A percentile compares a stretch with the other conserved stretches of the same genome.
Conservation (phyloP, 2,797 vertebrate genomes). For the Peromyscus aztecus region DNA sequence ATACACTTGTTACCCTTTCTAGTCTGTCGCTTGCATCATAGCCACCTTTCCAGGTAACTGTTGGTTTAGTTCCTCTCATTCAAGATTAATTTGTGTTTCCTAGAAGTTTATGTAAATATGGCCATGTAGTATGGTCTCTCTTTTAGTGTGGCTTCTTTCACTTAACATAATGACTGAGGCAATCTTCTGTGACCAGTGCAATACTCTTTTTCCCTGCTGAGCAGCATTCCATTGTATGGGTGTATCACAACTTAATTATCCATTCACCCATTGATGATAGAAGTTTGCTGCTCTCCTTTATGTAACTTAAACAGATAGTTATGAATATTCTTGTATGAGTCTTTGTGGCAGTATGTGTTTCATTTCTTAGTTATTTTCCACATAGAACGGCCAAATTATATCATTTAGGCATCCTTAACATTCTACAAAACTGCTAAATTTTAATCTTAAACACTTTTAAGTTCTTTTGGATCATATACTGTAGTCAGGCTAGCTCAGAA, state of each 20-base stretch:
- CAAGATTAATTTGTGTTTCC: not conserved
- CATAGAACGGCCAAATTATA: not conserved
- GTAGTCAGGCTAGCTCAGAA: not conserved
- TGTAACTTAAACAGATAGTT: slow-evolving; percentile 1
- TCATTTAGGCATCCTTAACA: not conserved
- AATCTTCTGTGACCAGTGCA: not conserved
- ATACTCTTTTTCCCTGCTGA: not conserved
- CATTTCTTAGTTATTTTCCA: not conserved
- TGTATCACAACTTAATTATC: not conserved
- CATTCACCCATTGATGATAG: not conserved
- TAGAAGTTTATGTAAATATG: slow-evolving; percentile 5
- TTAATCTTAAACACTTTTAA: not conserved
- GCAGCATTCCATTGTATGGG: not conserved
- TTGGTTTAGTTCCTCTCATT: not conserved
- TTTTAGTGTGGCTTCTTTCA: not conserved
- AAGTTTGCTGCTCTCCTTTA: slow-evolving; percentile 1
- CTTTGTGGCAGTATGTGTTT: not conserved
- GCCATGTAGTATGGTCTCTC: not conserved
- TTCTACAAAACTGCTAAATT: slow-evolving; percentile 1
- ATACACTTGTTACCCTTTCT: not conserved
- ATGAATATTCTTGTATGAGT: not conserved
- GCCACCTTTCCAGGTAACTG: not conserved
- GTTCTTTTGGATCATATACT: not conserved
- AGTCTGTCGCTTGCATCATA: not conserved
- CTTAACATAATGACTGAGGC: not conserved